Conservation (phyloP, 1,140 invertebrate species). For the Trichonephila clavata region DNA sequence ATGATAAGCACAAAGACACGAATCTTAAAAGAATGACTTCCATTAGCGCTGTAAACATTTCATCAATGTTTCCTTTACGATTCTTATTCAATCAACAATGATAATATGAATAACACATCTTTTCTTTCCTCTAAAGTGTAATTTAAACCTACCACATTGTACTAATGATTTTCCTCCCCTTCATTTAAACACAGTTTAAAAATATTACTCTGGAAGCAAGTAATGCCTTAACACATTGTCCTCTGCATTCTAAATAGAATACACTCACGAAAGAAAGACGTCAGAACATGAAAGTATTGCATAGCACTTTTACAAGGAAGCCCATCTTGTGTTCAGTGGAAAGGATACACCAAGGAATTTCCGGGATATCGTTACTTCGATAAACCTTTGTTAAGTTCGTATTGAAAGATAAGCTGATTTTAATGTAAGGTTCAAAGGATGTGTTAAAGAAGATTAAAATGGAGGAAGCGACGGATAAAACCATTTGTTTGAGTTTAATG, state of each 20-base stretch:
- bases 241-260: not conserved
- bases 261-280: not conserved
- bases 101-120: not conserved
- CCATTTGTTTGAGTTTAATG: not conserved
- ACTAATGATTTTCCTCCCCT: not conserved
- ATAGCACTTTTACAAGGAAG: not conserved
- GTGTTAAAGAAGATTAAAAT: not conserved
- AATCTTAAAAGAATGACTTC: not conserved
- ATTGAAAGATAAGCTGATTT: slow-evolving; percentile 4
- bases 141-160: not conserved
- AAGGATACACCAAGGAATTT: not conserved
- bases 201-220: not conserved
- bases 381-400: slow-evolving; percentile 11
- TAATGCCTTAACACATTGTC: not conserved
- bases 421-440: slow-evolving; percentile 3
- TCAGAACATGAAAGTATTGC: not conserved
- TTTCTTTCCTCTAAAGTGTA: not conserved
- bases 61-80: not conserved
- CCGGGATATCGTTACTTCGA: not conserved
- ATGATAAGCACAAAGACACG: not conserved
- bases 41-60: not conserved
- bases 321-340: not conserved
- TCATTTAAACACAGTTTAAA: not conserved
- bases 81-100: not conserved
- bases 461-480: slow-evolving; percentile 1